These are phyloP conservation scores for Entomobrya proxima DNA, from an alignment of 2,888 invertebrate genomes.

Conservation along the genomic window DNA sequence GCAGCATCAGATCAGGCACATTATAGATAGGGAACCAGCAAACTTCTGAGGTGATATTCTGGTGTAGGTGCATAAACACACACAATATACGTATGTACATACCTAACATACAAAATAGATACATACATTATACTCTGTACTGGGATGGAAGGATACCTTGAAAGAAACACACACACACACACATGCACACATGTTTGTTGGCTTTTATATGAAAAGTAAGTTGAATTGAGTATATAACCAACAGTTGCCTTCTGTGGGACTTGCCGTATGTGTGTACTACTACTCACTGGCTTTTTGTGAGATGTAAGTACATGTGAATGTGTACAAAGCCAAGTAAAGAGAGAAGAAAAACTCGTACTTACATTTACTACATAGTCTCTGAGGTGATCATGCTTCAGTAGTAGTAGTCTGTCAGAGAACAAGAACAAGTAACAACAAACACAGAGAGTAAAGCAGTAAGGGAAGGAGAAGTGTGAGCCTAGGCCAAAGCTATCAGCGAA, in stretches of 20 bases:
- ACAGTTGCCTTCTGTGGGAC: conserved; percentile 48
- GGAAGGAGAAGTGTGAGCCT: conserved; percentile 20
- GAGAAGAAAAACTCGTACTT: conserved; percentile 42
- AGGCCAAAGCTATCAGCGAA: conserved; percentile 14
- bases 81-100: neutral
- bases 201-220: conserved; percentile 45
- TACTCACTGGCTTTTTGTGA: no score
- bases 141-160: conserved; percentile 10
- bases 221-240: conserved; percentile 32
- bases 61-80: neutral
- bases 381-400: conserved; percentile 62
- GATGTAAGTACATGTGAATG: no score
- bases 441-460: conserved; percentile 32
- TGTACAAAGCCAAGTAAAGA: neutral
- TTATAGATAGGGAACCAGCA: neutral
- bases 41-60: neutral
- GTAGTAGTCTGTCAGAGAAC: conserved; percentile 65
- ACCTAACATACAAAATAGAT: neutral
- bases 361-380: conserved; percentile 48
- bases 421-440: conserved; percentile 62
- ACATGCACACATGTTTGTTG: conserved; percentile 17
- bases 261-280: conserved; percentile 48
- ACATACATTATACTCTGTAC: neutral
- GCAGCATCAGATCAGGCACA: conserved; percentile 53
- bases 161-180: no score